Evolutionary conservation across 2,113 vertebrate genomes (phyloP).

Genomic region (Terrapene triunguis): DNA sequence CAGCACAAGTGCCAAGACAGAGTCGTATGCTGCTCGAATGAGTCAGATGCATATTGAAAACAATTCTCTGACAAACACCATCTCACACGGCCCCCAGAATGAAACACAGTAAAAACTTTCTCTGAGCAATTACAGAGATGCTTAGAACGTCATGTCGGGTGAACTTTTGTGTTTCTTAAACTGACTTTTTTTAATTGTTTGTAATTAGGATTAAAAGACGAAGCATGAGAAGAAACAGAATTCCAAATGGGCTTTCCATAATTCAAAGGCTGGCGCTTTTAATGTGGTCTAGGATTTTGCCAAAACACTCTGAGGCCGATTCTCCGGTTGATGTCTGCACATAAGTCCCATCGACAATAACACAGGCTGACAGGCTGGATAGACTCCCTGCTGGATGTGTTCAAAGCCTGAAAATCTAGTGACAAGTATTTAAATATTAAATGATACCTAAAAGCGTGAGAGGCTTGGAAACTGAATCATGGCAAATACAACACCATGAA

Average conservation of each 20-base stretch:
- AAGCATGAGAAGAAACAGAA: not conserved
- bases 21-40: not conserved
- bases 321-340: rapidly evolving
- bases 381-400: rapidly evolving
- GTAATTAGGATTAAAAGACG: not conserved
- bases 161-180: not conserved
- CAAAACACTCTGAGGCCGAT: rapidly evolving
- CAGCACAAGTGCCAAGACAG: not conserved
- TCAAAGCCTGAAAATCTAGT: not conserved
- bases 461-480: not conserved
- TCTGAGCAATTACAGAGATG: rapidly evolving
- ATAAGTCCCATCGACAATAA: rapidly evolving
- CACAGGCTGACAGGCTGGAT: not conserved
- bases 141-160: rapidly evolving
- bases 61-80: not conserved
- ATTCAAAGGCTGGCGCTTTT: not conserved
- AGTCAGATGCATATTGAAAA: not conserved
- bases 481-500: not conserved
- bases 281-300: rapidly evolving
- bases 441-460: not conserved
- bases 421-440: slow-evolving; percentile 21
- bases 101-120: rapidly evolving
- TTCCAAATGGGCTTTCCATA: not conserved
- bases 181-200: not conserved
- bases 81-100: rapidly evolving